Percentiles rank a stretch among this genome's conserved stretches.
phyloP scores from a whole-genome alignment of 1,140 invertebrate species.

The Zaprionus tsacasi region DNA sequence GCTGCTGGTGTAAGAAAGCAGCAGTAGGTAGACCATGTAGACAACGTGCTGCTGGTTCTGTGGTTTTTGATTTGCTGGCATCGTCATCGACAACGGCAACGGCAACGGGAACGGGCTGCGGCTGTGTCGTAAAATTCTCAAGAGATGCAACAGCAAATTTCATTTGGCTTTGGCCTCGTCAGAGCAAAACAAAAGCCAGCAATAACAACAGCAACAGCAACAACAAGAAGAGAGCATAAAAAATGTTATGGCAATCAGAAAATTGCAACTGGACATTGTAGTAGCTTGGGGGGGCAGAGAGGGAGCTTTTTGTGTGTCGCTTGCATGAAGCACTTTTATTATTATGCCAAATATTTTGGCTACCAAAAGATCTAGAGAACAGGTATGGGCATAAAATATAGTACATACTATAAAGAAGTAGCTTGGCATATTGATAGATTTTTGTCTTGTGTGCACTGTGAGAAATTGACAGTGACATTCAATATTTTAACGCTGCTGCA shows the following conservation, averaged over 20 bases:
- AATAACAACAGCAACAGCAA: conserved; percentile 31
- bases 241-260: conserved; percentile 68
- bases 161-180: conserved; percentile 51
- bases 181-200: conserved; percentile 64
- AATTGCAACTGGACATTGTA: conserved; percentile 60
- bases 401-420: background rate
- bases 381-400: background rate
- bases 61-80: conserved; percentile 65
- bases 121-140: conserved; percentile 67
- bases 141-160: conserved; percentile 68
- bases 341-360: conserved; percentile 76
- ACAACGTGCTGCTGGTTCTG: conserved; percentile 18
- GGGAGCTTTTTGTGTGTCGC: conserved; percentile 4
- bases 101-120: conserved; percentile 2
- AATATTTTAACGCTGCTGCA: conserved; percentile 47
- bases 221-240: conserved; percentile 42
- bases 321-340: conserved; percentile 67
- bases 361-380: conserved; percentile 14
- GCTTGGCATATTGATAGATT: conserved; percentile 55
- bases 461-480: conserved; percentile 70
- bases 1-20: background rate
- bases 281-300: background rate
- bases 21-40: background rate
- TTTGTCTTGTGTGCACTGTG: conserved; percentile 63
- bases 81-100: no score